A percentile compares a stretch with the other conserved stretches of the same genome.
phyloP scores from a whole-genome alignment of 2,888 invertebrate genomes.

The Cactoblastis cactorum region DNA sequence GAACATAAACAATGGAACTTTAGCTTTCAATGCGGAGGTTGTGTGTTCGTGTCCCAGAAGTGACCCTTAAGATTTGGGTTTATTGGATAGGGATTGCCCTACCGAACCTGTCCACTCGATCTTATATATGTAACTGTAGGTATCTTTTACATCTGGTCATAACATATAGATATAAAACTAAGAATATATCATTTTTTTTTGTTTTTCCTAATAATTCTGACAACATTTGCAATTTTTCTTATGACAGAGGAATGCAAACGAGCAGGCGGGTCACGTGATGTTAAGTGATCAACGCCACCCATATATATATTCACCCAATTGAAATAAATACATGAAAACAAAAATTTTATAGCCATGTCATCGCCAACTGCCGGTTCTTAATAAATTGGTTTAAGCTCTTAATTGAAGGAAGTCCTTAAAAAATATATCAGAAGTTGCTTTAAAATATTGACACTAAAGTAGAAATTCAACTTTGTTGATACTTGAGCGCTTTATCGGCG shows the following conservation, averaged over 20 bases:
- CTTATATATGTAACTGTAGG: neutral
- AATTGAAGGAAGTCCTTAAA: neutral
- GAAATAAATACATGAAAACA: too few relatives aligned
- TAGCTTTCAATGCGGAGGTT: slow-evolving; percentile 10
- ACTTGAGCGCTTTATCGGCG: slow-evolving; percentile 17
- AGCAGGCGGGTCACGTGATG: too few relatives aligned
- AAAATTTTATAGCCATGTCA: too few relatives aligned
- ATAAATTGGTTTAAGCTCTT: too few relatives aligned
- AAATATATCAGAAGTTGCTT: neutral
- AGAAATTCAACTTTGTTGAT: neutral
- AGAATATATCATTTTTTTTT: too few relatives aligned
- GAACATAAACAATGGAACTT: slow-evolving; percentile 8
- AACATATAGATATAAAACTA: too few relatives aligned
- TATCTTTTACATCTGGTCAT: neutral
- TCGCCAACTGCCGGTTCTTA: too few relatives aligned
- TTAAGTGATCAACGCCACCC: too few relatives aligned
- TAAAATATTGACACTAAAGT: neutral
- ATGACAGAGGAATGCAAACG: too few relatives aligned
- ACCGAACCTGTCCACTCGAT: neutral
- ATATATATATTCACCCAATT: too few relatives aligned
- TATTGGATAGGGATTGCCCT: slow-evolving; percentile 11
- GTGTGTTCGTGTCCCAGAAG: slow-evolving; percentile 1
- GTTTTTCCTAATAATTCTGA: too few relatives aligned
- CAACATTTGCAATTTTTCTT: too few relatives aligned
- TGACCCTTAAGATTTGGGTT: slow-evolving; percentile 14